Evolutionary conservation across 2,113 vertebrate species (phyloP), one percentile per base, ranked within the genome.

Genomic region (Elachura formosa): DNA sequence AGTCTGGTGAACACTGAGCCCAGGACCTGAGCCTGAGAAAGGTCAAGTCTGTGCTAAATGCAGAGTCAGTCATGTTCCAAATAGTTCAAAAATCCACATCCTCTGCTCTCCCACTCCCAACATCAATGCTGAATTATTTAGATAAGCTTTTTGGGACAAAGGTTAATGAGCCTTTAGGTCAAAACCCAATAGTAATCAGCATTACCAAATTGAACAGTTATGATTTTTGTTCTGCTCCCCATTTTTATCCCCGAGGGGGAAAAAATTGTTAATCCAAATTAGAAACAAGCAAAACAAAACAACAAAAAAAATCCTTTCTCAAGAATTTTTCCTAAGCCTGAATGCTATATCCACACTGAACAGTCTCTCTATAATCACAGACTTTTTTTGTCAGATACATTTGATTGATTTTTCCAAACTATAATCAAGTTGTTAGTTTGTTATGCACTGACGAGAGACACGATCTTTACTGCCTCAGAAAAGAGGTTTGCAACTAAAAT

Each of bases 41-140:
- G 97, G 97, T 97, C 98, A 98, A 56, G 29, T 45, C 77, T 93
- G 38, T 69, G 97, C 97, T 97, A 98, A 98, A 98, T 94, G 78
- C 88, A 93, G 97, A 96, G 93, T 63, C 68, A 91, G 45, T 28
- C 20, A 62, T 93, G 49, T 82, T 94, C 58, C 36, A 69, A 84
- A 64, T 40, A 72, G 66, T n/a, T 94, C 73, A 96, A 62, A 95
- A 94, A 49, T 77, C 91, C 83, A 95, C 77, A 85, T 78, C 79
- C 72, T 94, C 72, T 92, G 36, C 81, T 90, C 84, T 85, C 83
- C 85, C 89, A 87, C 63, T 88, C 85, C 69, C 71, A 90, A n/a
- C 61, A 95, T 93, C 93, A 92, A 94, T 17, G 31, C 36, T 89
- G 68, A 91, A 87, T 77, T 80, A 92, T 97, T 95, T 89, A 94